A percentile compares a stretch with the other conserved stretches of the same genome.
These are phyloP conservation scores for Masnerella sp. DNA, from an alignment of 2,888 invertebrate species.

Conservation along the genomic window DNA sequence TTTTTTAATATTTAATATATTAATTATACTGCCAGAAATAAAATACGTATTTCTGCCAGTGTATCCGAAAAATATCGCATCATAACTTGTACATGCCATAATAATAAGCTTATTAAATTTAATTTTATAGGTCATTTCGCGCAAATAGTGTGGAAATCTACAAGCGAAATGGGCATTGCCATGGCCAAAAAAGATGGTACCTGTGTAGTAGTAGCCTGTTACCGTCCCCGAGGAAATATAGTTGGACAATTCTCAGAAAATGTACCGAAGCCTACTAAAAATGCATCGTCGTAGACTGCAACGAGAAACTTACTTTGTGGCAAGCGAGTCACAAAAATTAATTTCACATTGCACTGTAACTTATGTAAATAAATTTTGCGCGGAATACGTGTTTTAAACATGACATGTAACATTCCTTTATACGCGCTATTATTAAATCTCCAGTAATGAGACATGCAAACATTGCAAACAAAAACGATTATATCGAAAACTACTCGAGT, in stretches of 20 bases:
- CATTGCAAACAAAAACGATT: slow-evolving; percentile 14
- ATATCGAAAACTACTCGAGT: slow-evolving; percentile 22
- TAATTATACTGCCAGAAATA: no score
- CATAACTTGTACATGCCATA: no score
- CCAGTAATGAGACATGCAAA: neutral
- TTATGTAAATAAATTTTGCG: slow-evolving; percentile 58
- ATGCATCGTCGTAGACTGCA: slow-evolving; percentile 30
- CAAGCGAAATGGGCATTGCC: slow-evolving; percentile 86
- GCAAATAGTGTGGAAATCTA: slow-evolving; percentile 90
- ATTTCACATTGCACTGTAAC: slow-evolving; percentile 43
- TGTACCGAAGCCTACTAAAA: slow-evolving; percentile 72
- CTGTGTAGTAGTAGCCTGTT: slow-evolving; percentile 82
- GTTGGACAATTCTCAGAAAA: slow-evolving; percentile 79
- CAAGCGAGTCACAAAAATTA: slow-evolving; percentile 1
- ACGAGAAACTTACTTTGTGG: slow-evolving; percentile 2
- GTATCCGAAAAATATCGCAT: no score
- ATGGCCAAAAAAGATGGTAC: slow-evolving; percentile 82
- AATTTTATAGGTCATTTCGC: slow-evolving; percentile 79
- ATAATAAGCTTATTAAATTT: no score
- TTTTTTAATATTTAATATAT: no score
- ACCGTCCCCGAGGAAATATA: slow-evolving; percentile 82
- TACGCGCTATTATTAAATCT: slow-evolving; percentile 30
- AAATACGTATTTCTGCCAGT: no score
- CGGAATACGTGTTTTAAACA: slow-evolving; percentile 63
- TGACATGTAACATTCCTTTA: slow-evolving; percentile 71